Evolutionary conservation across 2,113 vertebrate genomes (phyloP).

Genomic region (Grus americana): DNA sequence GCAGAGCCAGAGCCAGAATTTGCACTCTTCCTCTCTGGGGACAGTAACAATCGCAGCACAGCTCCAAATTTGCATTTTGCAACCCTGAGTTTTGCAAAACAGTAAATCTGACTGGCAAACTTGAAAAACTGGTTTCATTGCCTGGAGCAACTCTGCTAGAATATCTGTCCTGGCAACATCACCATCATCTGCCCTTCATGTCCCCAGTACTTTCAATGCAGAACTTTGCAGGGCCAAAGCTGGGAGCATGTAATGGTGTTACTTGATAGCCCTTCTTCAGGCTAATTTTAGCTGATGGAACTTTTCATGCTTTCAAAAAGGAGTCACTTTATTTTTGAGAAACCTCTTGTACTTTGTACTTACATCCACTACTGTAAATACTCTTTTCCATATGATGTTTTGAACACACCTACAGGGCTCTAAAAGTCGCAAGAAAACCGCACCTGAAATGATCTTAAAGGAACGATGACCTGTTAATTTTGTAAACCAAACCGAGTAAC

Average conservation of each 20-base stretch:
- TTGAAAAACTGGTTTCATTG: conserved; percentile 10
- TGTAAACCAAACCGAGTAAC: neutral
- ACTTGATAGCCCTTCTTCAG: neutral
- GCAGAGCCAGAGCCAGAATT: neutral
- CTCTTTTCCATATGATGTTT: neutral
- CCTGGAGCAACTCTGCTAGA: conserved; percentile 7
- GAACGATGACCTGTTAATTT: neutral
- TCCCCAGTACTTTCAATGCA: neutral
- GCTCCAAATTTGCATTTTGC: conserved; percentile 3
- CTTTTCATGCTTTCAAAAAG: neutral
- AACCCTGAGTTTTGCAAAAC: conserved; percentile 12
- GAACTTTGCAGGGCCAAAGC: neutral
- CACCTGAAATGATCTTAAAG: neutral
- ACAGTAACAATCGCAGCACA: neutral
- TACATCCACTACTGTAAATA: neutral
- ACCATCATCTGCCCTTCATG: conserved; percentile 38
- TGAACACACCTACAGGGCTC: conserved; percentile 11
- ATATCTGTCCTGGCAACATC: conserved; percentile 25
- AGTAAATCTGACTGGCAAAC: neutral
- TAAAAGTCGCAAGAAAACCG: neutral
- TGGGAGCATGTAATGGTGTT: neutral
- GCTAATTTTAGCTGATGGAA: conserved; percentile 35
- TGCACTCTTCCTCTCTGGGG: neutral
- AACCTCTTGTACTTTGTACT: neutral
- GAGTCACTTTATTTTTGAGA: neutral